phyloP scores from a whole-genome alignment of 2,888 invertebrate genomes.

The Caenorhabditis macrosperma region DNA sequence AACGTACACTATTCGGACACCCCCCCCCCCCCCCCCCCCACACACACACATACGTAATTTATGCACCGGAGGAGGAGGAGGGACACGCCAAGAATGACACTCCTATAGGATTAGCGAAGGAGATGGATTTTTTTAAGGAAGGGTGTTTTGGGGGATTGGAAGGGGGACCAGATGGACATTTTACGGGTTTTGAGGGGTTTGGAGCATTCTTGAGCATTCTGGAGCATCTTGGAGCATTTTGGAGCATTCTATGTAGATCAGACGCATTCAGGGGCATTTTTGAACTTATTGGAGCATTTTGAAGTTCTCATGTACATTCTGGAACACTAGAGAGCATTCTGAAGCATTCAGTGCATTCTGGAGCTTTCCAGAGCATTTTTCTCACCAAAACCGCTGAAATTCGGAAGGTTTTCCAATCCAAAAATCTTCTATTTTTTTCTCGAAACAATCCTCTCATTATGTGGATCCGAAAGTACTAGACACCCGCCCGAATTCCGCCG shows the following conservation, averaged over 20 bases:
- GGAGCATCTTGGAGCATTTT: background rate
- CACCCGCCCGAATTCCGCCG: background rate
- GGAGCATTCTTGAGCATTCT: background rate
- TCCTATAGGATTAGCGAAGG: background rate
- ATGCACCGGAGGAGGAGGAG: conserved; percentile 15
- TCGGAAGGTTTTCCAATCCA: background rate
- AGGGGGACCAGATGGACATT: background rate
- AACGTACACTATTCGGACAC: conserved; percentile 22
- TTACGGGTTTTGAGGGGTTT: background rate
- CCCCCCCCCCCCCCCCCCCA: background rate
- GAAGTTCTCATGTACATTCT: background rate
- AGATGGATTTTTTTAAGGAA: no score
- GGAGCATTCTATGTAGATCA: background rate
- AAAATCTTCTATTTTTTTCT: background rate
- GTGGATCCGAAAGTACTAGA: conserved; percentile 7
- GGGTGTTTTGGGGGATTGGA: background rate
- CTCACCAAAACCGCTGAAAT: no score
- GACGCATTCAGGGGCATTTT: no score
- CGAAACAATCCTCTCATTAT: background rate
- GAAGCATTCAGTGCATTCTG: background rate
- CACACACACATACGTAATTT: conserved; percentile 13
- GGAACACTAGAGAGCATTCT: background rate
- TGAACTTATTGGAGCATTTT: background rate
- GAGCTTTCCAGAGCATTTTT: background rate
- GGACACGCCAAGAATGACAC: no score